Percentiles rank a stretch among this genome's conserved stretches.
Evolutionary conservation across 2,888 invertebrate species (phyloP).

Genomic region (Caradrina kadenii): DNA sequence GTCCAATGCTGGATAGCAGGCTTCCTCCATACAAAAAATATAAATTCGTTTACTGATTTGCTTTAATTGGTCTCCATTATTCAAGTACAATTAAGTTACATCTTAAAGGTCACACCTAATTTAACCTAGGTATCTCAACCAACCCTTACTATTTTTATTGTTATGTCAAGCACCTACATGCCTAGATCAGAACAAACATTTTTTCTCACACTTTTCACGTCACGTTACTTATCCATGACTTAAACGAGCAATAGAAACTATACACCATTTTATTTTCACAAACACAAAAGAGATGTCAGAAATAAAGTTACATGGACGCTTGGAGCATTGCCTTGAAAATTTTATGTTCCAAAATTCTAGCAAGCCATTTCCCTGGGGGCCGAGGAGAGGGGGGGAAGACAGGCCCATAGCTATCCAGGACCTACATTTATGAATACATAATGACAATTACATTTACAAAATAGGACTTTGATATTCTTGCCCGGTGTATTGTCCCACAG

Average conservation of each 20-base stretch:
- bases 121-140: background rate
- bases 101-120: background rate
- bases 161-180: slow-evolving; percentile 11
- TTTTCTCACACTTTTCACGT: slow-evolving; percentile 24
- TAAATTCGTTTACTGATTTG: too few relatives aligned
- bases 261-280: slow-evolving; percentile 37
- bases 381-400: background rate
- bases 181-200: slow-evolving; percentile 9
- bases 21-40: too few relatives aligned
- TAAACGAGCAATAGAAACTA: slow-evolving; percentile 37
- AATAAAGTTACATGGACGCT: slow-evolving; percentile 45
- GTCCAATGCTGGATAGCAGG: too few relatives aligned
- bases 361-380: slow-evolving; percentile 52
- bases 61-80: background rate
- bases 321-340: slow-evolving; percentile 47
- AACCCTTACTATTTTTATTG: slow-evolving; percentile 19
- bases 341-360: slow-evolving; percentile 58
- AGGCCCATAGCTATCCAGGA: slow-evolving; percentile 53
- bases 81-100: background rate
- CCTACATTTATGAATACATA: slow-evolving; percentile 69
- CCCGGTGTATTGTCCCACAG: slow-evolving; percentile 55
- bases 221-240: slow-evolving; percentile 30
- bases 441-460: slow-evolving; percentile 67
- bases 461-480: slow-evolving; percentile 60
- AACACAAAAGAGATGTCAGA: slow-evolving; percentile 52